These are phyloP conservation scores for Channallabes apus DNA, from an alignment of 2,797 vertebrate species.

Conservation along the genomic window DNA sequence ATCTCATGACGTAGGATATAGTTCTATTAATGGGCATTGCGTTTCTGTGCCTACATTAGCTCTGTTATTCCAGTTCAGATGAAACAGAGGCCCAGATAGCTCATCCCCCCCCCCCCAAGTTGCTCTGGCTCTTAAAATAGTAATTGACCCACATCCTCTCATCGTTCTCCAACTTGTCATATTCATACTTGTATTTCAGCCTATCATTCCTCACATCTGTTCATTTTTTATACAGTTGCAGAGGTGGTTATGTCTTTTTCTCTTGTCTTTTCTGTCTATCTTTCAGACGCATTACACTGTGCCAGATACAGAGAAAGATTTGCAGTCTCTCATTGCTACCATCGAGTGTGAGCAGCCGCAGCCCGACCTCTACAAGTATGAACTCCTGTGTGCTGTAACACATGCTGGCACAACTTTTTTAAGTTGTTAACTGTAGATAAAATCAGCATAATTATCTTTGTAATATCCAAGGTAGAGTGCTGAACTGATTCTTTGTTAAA, in stretches of 20 bases:
- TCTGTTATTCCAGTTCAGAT: background rate
- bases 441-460: background rate
- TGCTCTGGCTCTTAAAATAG: constrained; percentile 45
- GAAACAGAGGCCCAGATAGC: constrained; percentile 12
- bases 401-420: background rate
- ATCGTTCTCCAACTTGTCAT: constrained; percentile 7
- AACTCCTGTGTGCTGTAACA: constrained; percentile 42
- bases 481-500: background rate
- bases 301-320: constrained; percentile 81
- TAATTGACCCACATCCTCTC: constrained; percentile 51
- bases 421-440: background rate
- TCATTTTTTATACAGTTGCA: background rate
- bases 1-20: background rate
- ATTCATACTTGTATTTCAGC: constrained; percentile 11
- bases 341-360: constrained; percentile 98
- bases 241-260: background rate
- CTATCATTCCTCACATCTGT: constrained; percentile 16
- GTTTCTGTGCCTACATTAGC: background rate
- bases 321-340: constrained; percentile 83
- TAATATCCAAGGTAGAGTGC: background rate
- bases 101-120: background rate
- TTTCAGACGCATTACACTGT: constrained; percentile 91
- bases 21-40: background rate
- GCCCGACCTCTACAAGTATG: constrained; percentile 98
- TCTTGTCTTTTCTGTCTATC: constrained; percentile 43